Percentiles rank a stretch among this genome's conserved stretches.
Conservation (phyloP, 2,113 vertebrate species). For the Dasypus novemcinctus region DNA sequence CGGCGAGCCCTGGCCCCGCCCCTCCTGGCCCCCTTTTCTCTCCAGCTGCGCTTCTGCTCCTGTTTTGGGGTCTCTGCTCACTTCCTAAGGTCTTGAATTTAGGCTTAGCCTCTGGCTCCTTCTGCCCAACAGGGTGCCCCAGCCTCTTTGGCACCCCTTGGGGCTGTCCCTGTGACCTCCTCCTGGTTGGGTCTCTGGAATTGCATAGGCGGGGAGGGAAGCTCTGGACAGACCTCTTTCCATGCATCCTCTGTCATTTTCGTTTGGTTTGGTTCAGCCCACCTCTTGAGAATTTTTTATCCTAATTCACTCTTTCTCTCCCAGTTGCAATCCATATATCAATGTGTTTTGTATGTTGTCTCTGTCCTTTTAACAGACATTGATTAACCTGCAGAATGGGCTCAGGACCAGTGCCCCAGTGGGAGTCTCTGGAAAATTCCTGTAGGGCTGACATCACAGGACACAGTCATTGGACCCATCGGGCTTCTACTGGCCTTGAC, state of each 20-base stretch:
- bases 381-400: background rate
- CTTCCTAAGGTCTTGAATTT: background rate
- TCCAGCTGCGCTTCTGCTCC: background rate
- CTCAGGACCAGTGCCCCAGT: background rate
- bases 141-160: background rate
- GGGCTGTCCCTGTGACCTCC: background rate
- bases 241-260: background rate
- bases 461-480: background rate
- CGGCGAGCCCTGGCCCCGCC: background rate
- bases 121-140: background rate
- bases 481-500: background rate
- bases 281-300: background rate
- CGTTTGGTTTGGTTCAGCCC: background rate
- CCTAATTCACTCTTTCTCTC: background rate
- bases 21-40: accelerated
- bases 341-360: background rate
- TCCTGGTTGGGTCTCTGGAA: background rate
- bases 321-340: background rate
- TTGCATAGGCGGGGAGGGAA: no score
- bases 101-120: background rate
- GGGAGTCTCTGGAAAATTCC: background rate
- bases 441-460: accelerated
- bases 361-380: background rate
- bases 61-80: background rate
- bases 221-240: background rate